Base-by-base conservation (phyloP, 1,140 invertebrate species). In the Atta texana region DNA sequence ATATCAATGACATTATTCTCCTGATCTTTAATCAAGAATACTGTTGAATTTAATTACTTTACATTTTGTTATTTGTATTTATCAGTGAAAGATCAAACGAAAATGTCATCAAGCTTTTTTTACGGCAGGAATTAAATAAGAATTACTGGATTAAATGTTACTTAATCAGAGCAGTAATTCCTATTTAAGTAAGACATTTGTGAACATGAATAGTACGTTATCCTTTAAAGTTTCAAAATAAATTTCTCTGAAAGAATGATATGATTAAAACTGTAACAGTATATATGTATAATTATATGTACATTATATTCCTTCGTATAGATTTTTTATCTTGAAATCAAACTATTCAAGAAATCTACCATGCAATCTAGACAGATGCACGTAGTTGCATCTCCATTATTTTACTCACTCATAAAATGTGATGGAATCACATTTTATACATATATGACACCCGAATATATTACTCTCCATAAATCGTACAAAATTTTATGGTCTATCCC, bases 11-110 rank as follows among this genome's bases (percentile, higher is more conserved):
- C 16, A 16, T 21, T 44, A 10, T 44, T 53, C 24, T 2, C 51
- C 39, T n/a, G n/a, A n/a, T n/a, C n/a, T n/a, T n/a, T 64, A 14
- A 28, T 64, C 24, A 34, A 64, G 24, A 78, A 14, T 51, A 18
- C 44, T 64, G n/a, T n/a, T 39, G 14, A 28, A 53, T 53, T 10
- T 66, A 66, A 49, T n/a, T 24, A 10, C 3, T 39, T 14, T 18
- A 21, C 12, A 16, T 14, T 8, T 69, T 69, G 21, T 77, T 18
- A 77, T 77, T n/a, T 63, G 12, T 49, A 59, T 75, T 24, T 75
- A 44, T 44, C 18, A 24, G 3, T 75, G 6, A 18, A 75, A 59
- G n/a, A 39, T 75, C 34, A 57, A 34, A 74, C 44, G 34, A 66
- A 66, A n/a, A 57, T 74, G 53, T 74, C 10, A 72, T 34, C 0